phyloP scores from a whole-genome alignment of 2,113 vertebrate genomes.

The Epinephelus moara region DNA sequence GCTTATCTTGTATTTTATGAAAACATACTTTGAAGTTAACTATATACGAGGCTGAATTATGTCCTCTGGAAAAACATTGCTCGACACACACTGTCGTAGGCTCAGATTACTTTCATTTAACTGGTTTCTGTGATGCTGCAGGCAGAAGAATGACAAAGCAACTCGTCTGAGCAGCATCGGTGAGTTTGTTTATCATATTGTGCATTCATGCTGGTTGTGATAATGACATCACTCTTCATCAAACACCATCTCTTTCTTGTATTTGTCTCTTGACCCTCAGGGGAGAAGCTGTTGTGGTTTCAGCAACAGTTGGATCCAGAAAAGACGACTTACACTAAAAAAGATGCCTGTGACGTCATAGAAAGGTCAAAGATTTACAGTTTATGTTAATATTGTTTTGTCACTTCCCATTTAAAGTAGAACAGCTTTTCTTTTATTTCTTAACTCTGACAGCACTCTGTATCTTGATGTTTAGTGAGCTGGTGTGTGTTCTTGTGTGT shows the following conservation, averaged over 20 bases:
- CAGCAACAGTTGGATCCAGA: conserved; percentile 89
- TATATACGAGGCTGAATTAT: too few species aligned
- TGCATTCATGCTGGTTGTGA: too few species aligned
- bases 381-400: background rate
- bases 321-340: conserved; percentile 88
- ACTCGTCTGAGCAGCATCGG: conserved; percentile 89
- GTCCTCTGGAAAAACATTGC: background rate
- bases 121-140: conserved; percentile 64
- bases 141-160: conserved; percentile 92
- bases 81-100: background rate
- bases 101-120: background rate
- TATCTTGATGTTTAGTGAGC: background rate
- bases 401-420: background rate
- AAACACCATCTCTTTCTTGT: background rate
- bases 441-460: background rate
- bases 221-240: background rate
- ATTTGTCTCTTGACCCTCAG: conserved; percentile 70
- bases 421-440: background rate
- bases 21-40: background rate
- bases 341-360: conserved; percentile 90
- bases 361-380: conserved; percentile 86
- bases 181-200: conserved; percentile 74
- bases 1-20: too few species aligned
- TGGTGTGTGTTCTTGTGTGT: background rate
- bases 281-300: conserved; percentile 97